Base-by-base conservation (phyloP, 2,797 vertebrate species). In the Tiaroga cobitis region DNA sequence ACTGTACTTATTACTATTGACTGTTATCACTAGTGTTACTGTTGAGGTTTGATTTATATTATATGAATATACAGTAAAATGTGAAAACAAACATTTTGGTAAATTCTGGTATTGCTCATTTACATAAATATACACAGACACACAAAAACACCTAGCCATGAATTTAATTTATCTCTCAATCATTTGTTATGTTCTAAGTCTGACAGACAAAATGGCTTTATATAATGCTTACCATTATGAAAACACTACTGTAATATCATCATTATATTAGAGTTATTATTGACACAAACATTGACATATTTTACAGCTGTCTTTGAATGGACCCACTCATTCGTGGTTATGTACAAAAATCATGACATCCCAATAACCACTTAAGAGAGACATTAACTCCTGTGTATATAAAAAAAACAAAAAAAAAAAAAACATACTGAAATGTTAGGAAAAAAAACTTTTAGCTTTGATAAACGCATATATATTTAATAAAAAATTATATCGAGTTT, bases 51-150 rank as follows among this genome's bases (percentile, higher is more conserved):
- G 93, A 94, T 95, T 93, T 95, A 95, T 93, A 95, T 88, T 90
- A 88, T 88, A 93, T 94, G 93, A 93, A 94, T 95, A 94, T 96
- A 95, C 95, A 95, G 93, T 92, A 93, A 95, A 93, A 94, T 91
- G 90, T 94, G 92, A 89, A 87, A 88, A 94, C 92, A 95, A 85
- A 88, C 68, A 93, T 94, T 95, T 95, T 95, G 94, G 94, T 95
- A 95, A 95, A 94, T 95, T 95, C 93, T 95, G 91, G 94, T 96
- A 95, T 96, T 96, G 95, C 94, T 96, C 91, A 94, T 94, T 94
- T 94, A 93, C 95, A 94, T 94, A 93, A 94, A 95, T 95, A 93
- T 92, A 92, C 93, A 95, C 92, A 90, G 93, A 93, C 92, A 92
- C 91, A 93, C 91, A 92, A 93, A 78, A 82, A 92, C 93, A 94